Conservation (phyloP, 2,888 invertebrate species). For the Loripinus fragilis region DNA sequence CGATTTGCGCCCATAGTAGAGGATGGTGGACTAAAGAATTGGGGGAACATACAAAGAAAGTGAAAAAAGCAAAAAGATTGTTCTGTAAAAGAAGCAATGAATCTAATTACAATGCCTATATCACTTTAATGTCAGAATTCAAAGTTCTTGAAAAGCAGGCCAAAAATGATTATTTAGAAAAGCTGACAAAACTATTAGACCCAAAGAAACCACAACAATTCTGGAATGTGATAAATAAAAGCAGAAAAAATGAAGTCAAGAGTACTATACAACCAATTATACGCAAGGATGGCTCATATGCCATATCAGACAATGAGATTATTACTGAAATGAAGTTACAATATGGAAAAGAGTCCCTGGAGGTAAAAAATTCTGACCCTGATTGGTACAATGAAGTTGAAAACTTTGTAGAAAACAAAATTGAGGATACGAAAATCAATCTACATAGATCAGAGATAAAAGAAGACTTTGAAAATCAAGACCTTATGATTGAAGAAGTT, state of each 20-base stretch:
- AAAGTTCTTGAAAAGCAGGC: background rate
- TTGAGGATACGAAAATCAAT: no score
- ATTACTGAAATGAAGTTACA: no score
- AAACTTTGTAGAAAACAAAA: no score
- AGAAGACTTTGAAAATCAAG: no score
- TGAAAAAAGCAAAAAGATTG: background rate
- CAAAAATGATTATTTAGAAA: background rate
- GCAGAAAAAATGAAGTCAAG: background rate
- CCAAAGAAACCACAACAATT: background rate
- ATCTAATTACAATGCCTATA: background rate
- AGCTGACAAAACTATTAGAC: background rate
- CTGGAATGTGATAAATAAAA: background rate
- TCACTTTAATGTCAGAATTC: background rate
- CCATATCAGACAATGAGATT: no score
- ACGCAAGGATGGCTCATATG: no score
- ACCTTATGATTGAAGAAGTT: no score
- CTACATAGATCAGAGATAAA: no score
- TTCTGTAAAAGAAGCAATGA: background rate
- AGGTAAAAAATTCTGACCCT: no score
- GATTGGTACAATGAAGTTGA: no score
- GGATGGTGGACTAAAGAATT: background rate
- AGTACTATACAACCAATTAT: background rate
- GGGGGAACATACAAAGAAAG: background rate
- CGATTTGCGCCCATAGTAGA: background rate
- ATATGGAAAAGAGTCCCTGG: no score